phyloP scores from a whole-genome alignment of 2,888 invertebrate genomes.

The Brachypalpus laphriformis region DNA sequence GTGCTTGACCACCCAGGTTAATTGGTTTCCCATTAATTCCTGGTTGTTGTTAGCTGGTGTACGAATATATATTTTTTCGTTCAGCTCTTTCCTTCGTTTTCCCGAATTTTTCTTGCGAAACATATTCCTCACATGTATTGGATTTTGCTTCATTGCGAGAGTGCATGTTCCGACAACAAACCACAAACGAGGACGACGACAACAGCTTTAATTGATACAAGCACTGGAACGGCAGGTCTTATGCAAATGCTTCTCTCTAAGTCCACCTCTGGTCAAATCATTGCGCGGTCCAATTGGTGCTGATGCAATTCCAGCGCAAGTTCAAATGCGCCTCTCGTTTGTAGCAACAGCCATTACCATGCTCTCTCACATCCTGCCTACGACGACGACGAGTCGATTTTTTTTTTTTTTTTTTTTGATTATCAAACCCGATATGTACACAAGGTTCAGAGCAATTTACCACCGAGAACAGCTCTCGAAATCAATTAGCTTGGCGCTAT shows the following conservation, averaged over 20 bases:
- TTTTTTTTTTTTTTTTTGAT: slow-evolving; percentile 44
- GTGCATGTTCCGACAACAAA: slow-evolving; percentile 22
- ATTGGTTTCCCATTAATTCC: slow-evolving; percentile 76
- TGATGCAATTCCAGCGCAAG: slow-evolving; percentile 24
- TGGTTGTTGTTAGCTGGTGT: slow-evolving; percentile 63
- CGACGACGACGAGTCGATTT: no score
- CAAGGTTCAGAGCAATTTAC: slow-evolving; percentile 56
- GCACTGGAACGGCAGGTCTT: slow-evolving; percentile 27
- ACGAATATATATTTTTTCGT: slow-evolving; percentile 5
- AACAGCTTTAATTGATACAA: slow-evolving; percentile 66
- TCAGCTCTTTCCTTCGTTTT: slow-evolving; percentile 12
- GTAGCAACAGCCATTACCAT: slow-evolving; percentile 14
- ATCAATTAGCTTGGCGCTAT: slow-evolving; percentile 72
- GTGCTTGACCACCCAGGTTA: slow-evolving; percentile 75
- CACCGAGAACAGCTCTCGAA: slow-evolving; percentile 48
- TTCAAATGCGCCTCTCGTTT: slow-evolving; percentile 46
- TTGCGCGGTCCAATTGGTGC: slow-evolving; percentile 48
- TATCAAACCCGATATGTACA: slow-evolving; percentile 33
- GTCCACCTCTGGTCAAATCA: slow-evolving; percentile 43
- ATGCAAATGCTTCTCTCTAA: slow-evolving; percentile 57
- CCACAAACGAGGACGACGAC: slow-evolving; percentile 18
- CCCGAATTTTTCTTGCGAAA: slow-evolving; percentile 9
- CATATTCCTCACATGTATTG: slow-evolving; percentile 45
- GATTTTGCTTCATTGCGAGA: slow-evolving; percentile 48
- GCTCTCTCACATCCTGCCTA: slow-evolving; percentile 15